Evolutionary conservation across 2,888 invertebrate genomes (phyloP).

Genomic region (Corbicula japonica): DNA sequence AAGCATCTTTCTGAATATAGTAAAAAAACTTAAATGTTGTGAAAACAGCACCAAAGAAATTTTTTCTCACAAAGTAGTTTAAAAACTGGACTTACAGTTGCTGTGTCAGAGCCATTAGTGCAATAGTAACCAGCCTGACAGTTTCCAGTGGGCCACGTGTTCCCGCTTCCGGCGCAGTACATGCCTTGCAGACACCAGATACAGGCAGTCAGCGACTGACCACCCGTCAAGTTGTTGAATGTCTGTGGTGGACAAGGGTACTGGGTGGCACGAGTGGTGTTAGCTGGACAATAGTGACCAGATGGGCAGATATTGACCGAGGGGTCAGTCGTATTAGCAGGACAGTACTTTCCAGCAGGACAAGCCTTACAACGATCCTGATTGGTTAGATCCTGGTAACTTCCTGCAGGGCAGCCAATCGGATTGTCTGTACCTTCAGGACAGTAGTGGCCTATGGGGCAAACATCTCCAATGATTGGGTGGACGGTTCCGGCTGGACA

Average conservation of each 20-base stretch:
- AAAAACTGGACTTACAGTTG: constrained; percentile 70
- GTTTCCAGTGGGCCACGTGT: constrained; percentile 76
- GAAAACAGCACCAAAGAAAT: no score
- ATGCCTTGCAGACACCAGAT: constrained; percentile 77
- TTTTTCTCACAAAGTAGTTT: no score
- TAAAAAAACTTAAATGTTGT: no score
- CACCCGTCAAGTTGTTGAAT: constrained; percentile 77
- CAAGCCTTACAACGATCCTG: constrained; percentile 81
- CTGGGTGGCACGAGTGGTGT: constrained; percentile 76
- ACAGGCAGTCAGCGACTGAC: constrained; percentile 71
- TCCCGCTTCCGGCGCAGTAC: constrained; percentile 81
- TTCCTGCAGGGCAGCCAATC: constrained; percentile 82
- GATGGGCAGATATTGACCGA: constrained; percentile 79
- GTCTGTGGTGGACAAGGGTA: constrained; percentile 81
- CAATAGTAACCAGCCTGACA: constrained; percentile 83
- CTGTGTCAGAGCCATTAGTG: constrained; percentile 75
- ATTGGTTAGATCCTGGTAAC: constrained; percentile 82
- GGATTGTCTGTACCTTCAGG: constrained; percentile 81
- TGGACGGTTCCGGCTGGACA: constrained; percentile 83
- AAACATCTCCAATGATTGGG: constrained; percentile 83
- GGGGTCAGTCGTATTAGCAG: constrained; percentile 82
- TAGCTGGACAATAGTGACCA: constrained; percentile 79
- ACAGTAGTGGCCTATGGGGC: constrained; percentile 82
- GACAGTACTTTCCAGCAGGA: constrained; percentile 83
- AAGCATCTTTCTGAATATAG: no score